These are phyloP conservation scores for Drosophila athabasca DNA, from an alignment of 1,140 invertebrate genomes.

Conservation along the genomic window DNA sequence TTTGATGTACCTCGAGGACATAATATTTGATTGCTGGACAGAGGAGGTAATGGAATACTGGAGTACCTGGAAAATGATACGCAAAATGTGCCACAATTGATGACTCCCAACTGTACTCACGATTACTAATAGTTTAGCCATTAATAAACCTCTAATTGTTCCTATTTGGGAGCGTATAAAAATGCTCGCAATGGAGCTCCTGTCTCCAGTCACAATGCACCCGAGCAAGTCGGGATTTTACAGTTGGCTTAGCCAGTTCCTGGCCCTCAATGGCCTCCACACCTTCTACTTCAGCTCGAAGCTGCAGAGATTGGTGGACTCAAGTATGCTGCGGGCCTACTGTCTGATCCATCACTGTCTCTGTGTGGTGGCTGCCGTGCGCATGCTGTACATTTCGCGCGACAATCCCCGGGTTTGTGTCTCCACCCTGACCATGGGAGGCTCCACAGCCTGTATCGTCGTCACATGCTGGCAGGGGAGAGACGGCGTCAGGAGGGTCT, in stretches of 20 bases:
- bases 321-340: slow-evolving; percentile 7
- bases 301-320: not conserved
- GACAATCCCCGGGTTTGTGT: slow-evolving; percentile 21
- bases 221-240: slow-evolving; percentile 3
- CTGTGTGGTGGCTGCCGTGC: slow-evolving; percentile 11
- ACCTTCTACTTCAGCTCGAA: slow-evolving; percentile 15
- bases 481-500: slow-evolving; percentile 6
- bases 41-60: not conserved
- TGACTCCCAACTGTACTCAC: slow-evolving; percentile 10
- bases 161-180: slow-evolving; percentile 25
- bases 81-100: slow-evolving; percentile 19
- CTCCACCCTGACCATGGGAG: slow-evolving; percentile 22
- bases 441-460: not conserved
- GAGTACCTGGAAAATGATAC: not conserved
- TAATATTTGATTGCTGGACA: slow-evolving; percentile 13
- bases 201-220: slow-evolving; percentile 12
- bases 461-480: slow-evolving; percentile 29
- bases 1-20: slow-evolving; percentile 15
- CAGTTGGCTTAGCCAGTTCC: slow-evolving; percentile 21
- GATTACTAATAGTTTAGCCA: slow-evolving; percentile 14
- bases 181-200: not conserved
- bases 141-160: slow-evolving; percentile 23
- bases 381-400: slow-evolving; percentile 19
- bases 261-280: slow-evolving; percentile 36
- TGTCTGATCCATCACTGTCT: slow-evolving; percentile 33